Conservation (phyloP, 1,140 invertebrate species). For the Aphelenchoides avenae region DNA sequence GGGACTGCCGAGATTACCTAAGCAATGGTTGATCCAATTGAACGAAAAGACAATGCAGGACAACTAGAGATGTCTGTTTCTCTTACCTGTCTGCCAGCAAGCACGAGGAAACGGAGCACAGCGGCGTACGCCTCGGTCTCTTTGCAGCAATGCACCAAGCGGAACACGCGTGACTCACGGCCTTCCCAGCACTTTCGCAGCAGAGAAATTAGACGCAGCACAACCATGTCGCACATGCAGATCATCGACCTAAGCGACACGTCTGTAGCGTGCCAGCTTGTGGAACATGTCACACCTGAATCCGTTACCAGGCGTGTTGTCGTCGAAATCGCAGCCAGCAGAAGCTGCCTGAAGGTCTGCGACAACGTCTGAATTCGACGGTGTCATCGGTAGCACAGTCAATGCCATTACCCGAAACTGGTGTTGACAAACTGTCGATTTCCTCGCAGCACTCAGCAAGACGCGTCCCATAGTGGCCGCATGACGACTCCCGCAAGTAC, state of each 20-base stretch:
- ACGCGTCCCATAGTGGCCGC: constrained; percentile 32
- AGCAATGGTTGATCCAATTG: no score
- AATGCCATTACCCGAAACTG: constrained; percentile 25
- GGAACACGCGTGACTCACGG: constrained; percentile 75
- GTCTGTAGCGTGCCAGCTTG: not conserved
- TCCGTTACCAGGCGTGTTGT: constrained; percentile 79
- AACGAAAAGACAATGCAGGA: no score
- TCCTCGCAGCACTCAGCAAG: constrained; percentile 46
- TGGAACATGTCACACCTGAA: constrained; percentile 71
- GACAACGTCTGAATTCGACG: constrained; percentile 31
- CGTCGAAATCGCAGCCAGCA: constrained; percentile 76
- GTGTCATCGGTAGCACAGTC: not conserved
- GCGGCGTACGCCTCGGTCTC: constrained; percentile 62
- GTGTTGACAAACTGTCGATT: constrained; percentile 22
- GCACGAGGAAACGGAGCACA: constrained; percentile 61
- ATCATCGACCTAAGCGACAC: constrained; percentile 48
- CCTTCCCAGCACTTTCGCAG: constrained; percentile 65
- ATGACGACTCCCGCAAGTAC: constrained; percentile 31
- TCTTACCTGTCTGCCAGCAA: no score
- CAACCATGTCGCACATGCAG: constrained; percentile 51
- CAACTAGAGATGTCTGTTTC: no score
- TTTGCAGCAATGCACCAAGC: constrained; percentile 65
- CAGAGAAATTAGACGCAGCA: constrained; percentile 50
- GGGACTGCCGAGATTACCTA: constrained; percentile 71
- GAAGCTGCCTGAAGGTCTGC: constrained; percentile 64